These are phyloP conservation scores for Philypnodon macrostomus DNA, from an alignment of 2,797 vertebrate species.

Conservation along the genomic window DNA sequence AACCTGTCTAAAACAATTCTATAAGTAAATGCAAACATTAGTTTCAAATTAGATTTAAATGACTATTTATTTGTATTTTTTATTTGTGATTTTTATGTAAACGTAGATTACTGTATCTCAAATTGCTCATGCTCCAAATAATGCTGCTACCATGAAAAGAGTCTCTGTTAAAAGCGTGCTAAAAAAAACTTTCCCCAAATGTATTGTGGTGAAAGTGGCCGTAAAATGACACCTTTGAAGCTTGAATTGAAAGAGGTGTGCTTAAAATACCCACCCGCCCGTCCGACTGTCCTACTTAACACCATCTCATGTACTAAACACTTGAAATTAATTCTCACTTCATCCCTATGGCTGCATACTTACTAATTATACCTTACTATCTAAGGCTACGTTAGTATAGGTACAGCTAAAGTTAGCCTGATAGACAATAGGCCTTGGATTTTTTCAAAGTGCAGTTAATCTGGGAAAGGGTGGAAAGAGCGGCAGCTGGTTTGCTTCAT, in stretches of 20 bases:
- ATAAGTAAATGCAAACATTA: no score
- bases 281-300: constrained; percentile 54
- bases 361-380: background rate
- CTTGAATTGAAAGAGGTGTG: constrained; percentile 55
- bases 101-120: background rate
- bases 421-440: constrained; percentile 1
- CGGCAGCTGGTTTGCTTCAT: constrained; percentile 34
- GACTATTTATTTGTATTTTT: no score
- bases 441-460: constrained; percentile 1
- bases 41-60: no score
- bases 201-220: constrained; percentile 26
- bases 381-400: constrained; percentile 2
- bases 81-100: background rate
- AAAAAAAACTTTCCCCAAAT: constrained; percentile 58
- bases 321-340: constrained; percentile 14
- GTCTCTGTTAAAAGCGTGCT: constrained; percentile 50
- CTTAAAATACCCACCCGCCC: constrained; percentile 68
- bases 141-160: constrained; percentile 52
- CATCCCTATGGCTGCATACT: constrained; percentile 3
- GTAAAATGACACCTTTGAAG: constrained; percentile 63
- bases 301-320: constrained; percentile 33
- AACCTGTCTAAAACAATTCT: no score
- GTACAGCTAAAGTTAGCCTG: background rate
- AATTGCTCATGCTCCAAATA: constrained; percentile 12
- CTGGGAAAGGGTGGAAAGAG: constrained; percentile 9